phyloP scores from a whole-genome alignment of 2,888 invertebrate genomes.

The Melanchra persicariae region DNA sequence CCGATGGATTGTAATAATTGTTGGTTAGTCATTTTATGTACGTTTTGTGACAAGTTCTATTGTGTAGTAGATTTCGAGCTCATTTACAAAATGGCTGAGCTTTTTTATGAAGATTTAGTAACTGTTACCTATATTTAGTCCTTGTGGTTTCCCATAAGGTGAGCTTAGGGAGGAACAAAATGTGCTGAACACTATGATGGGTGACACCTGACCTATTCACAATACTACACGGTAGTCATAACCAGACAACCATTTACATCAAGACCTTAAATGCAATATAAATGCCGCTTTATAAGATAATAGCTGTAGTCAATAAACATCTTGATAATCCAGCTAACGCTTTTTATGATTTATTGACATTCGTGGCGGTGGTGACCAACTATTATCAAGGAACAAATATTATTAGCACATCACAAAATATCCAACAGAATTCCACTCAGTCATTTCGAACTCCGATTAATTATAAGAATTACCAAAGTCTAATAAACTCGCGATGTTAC shows the following conservation, averaged over 20 bases:
- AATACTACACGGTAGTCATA: not conserved
- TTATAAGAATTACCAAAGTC: slow-evolving; percentile 59
- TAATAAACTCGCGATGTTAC: slow-evolving; percentile 50
- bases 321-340: not conserved
- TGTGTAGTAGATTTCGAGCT: not conserved
- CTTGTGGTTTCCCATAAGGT: too few relatives aligned
- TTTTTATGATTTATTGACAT: not conserved
- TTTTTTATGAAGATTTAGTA: too few relatives aligned
- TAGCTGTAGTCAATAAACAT: too few relatives aligned
- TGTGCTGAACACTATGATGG: too few relatives aligned
- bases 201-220: too few relatives aligned
- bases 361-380: not conserved
- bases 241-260: not conserved
- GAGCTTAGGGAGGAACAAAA: too few relatives aligned
- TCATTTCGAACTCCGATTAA: slow-evolving; percentile 57
- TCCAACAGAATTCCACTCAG: slow-evolving; percentile 31
- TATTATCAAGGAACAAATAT: slow-evolving; percentile 1
- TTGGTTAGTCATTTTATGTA: slow-evolving; percentile 7
- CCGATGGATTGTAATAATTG: slow-evolving; percentile 44
- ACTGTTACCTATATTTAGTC: too few relatives aligned
- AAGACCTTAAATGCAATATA: too few relatives aligned
- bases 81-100: not conserved
- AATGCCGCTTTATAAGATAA: too few relatives aligned
- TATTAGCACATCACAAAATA: slow-evolving; percentile 14
- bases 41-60: not conserved